Base-by-base conservation (phyloP, 2,888 invertebrate genomes). In the Podabrus alpinus region DNA sequence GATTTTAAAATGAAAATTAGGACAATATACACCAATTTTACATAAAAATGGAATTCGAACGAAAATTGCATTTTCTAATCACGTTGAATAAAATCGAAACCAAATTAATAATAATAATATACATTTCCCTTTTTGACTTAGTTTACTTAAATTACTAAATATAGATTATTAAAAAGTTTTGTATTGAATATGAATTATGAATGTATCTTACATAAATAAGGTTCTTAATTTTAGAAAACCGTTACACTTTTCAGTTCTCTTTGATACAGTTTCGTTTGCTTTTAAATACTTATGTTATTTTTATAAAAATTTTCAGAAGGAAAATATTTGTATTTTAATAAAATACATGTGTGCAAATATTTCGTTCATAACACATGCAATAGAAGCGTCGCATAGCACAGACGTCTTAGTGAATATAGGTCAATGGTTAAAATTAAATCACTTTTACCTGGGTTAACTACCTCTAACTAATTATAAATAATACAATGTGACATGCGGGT, bases 391-490 rank as follows among this genome's bases (percentile, higher is more conserved):
- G 70, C 77, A 72, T 73, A 72, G 74, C 69, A 71, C 77, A 77
- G 79, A 77, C 81, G 78, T 78, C 79, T 79, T 78, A 75, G 79
- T 75, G 79, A 83, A 86, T 86, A 86, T 86, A 84, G 86, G 86
- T 86, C 86, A 86, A 81, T 80, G 77, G 82, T 85, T 86, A 86
- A 86, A 86, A 82, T 86, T 86, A 85, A 84, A 86, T 83, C 85
- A 85, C 85, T 85, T 84, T 85, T 84, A 85, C 85, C 85, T 85
- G 84, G 86, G 86, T 86, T 86, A 86, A 86, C 86, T 85, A 86
- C 86, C 86, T 86, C 85, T 71, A 45, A 81, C 83, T 83, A 83
- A 83, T 84, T 84, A 84, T 84, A 84, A 81, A 82, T 80, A 81
- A 77, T 72, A 73, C 70, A 67, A 75, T 70, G 70, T 76, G 79